Evolutionary conservation across 2,797 vertebrate genomes (phyloP).

Genomic region (Bradypus variegatus): DNA sequence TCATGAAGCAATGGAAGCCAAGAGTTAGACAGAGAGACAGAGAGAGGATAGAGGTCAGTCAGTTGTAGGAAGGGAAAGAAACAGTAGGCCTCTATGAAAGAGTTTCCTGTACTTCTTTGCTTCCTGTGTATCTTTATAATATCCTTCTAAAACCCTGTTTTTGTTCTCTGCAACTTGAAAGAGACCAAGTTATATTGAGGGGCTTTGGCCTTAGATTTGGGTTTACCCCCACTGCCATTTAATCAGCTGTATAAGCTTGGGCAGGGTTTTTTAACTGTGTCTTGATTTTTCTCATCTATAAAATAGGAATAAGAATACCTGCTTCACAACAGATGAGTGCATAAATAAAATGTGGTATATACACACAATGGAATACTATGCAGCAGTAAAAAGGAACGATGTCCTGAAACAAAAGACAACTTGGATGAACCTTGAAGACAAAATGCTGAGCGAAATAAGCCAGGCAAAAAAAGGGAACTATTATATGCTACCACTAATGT

Average conservation of each 20-base stretch:
- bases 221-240: not conserved
- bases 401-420: too few species aligned
- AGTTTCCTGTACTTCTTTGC: not conserved
- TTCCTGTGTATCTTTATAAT: slow-evolving; percentile 4
- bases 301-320: not conserved
- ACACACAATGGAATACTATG: too few species aligned
- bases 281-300: not conserved
- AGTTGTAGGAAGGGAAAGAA: not conserved
- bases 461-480: too few species aligned
- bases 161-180: slow-evolving; percentile 13
- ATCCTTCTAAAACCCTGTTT: not conserved
- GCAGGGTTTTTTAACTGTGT: not conserved
- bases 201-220: not conserved
- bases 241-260: not conserved
- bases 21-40: not conserved
- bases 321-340: too few species aligned
- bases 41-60: not conserved
- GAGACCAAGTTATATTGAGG: not conserved
- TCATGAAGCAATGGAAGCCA: not conserved
- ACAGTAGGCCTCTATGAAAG: not conserved
- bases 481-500: too few species aligned
- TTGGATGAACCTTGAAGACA: too few species aligned
- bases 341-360: too few species aligned
- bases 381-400: too few species aligned
- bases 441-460: too few species aligned